phyloP scores from a whole-genome alignment of 2,888 invertebrate genomes.

The Diabrotica balteata region DNA sequence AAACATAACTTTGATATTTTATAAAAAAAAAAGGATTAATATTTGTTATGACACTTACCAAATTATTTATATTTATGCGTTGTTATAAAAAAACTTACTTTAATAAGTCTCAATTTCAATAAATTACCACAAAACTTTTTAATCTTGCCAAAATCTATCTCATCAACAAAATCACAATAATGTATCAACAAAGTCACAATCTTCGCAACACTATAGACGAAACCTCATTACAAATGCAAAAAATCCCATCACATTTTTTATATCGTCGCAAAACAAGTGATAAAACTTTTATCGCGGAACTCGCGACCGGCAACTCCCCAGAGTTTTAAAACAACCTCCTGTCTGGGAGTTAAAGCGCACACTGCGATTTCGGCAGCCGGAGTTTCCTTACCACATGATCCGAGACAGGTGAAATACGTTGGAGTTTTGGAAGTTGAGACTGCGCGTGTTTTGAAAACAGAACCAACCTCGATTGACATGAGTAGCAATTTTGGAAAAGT shows the following conservation, averaged over 20 bases:
- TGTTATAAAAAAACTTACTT: no score
- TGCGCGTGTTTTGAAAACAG: conserved; percentile 21
- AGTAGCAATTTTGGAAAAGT: conserved; percentile 4
- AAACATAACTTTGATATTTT: no score
- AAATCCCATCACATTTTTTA: conserved; percentile 19
- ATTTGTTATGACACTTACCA: no score
- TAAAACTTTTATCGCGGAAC: conserved; percentile 24
- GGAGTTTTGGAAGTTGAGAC: conserved; percentile 31
- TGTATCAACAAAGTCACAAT: not conserved
- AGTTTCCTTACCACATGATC: conserved; percentile 47
- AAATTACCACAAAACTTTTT: no score
- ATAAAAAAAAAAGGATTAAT: no score
- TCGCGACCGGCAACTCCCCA: conserved; percentile 23
- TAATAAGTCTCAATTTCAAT: no score
- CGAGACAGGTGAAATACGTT: conserved; percentile 50
- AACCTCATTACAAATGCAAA: conserved; percentile 7
- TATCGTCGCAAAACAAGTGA: conserved; percentile 11
- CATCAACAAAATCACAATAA: not conserved
- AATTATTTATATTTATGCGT: no score
- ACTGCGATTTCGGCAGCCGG: conserved; percentile 47
- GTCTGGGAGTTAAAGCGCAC: conserved; percentile 40
- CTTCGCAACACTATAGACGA: not conserved
- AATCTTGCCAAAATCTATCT: no score
- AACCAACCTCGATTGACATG: conserved; percentile 2
- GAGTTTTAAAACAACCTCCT: conserved; percentile 30